Evolutionary conservation across 2,797 vertebrate species (phyloP).

Genomic region (Mus caroli): DNA sequence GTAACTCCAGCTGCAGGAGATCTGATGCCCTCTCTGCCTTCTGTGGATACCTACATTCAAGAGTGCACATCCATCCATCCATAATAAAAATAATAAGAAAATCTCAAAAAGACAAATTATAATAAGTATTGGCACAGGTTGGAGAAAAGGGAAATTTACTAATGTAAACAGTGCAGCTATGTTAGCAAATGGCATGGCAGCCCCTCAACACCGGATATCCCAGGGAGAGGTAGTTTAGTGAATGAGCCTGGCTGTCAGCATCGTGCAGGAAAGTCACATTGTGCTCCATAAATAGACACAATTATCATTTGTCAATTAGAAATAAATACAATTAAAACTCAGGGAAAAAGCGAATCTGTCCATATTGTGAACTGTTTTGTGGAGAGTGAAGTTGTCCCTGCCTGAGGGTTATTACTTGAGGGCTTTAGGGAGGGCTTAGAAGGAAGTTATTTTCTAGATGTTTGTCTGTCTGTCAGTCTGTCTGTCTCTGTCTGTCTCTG

Average conservation of each 20-base stretch:
- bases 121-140: neutral
- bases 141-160: neutral
- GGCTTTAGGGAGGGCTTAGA: neutral
- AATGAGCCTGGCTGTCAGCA: neutral
- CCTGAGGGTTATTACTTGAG: neutral
- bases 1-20: neutral
- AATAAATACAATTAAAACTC: neutral
- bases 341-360: neutral
- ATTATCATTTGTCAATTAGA: neutral
- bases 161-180: neutral
- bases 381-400: neutral
- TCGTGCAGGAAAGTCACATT: neutral
- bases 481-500: neutral
- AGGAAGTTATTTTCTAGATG: neutral
- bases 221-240: neutral
- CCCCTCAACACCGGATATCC: neutral
- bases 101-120: neutral
- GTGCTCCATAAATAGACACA: neutral
- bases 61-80: neutral
- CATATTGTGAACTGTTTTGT: neutral
- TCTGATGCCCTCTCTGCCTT: neutral
- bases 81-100: neutral
- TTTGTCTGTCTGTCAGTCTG: neutral
- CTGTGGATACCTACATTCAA: neutral
- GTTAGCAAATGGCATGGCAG: neutral